Conservation (phyloP, 2,888 invertebrate species). For the Eupithecia dodoneata region DNA sequence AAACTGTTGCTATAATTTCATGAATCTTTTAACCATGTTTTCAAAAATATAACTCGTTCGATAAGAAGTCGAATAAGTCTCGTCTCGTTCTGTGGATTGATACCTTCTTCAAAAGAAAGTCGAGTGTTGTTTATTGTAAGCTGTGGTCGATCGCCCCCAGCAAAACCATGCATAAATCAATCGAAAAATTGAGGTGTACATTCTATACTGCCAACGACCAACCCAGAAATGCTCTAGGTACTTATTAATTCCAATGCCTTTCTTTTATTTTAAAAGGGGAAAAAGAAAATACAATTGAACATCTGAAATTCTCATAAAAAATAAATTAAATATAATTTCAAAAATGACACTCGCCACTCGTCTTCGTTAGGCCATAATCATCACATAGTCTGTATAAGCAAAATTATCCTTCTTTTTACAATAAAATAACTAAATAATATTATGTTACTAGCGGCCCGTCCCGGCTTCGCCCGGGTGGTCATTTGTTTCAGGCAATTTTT, state of each 20-base stretch:
- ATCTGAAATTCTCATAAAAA: slow-evolving; percentile 73
- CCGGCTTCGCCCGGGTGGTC: too few species aligned
- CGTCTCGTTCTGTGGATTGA: neutral
- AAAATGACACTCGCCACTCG: too few species aligned
- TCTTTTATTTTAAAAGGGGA: slow-evolving; percentile 62
- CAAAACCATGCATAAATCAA: slow-evolving; percentile 52
- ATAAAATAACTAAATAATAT: too few species aligned
- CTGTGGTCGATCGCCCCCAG: neutral
- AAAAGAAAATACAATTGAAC: slow-evolving; percentile 64
- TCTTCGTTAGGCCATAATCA: too few species aligned
- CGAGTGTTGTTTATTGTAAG: neutral
- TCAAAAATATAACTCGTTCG: neutral
- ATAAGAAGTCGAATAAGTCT: too few species aligned
- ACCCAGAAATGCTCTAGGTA: slow-evolving; percentile 50
- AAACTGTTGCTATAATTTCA: too few species aligned
- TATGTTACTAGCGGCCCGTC: too few species aligned
- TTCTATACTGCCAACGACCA: slow-evolving; percentile 59
- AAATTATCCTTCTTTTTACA: too few species aligned
- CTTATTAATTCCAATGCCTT: slow-evolving; percentile 67
- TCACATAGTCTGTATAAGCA: too few species aligned
- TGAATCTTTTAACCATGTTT: too few species aligned
- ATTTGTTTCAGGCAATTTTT: too few species aligned
- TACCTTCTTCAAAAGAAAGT: neutral
- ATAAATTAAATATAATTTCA: too few species aligned
- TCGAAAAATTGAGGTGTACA: slow-evolving; percentile 62